Evolutionary conservation across 1,140 invertebrate genomes (phyloP).

Genomic region (Pogonus chalceus): DNA sequence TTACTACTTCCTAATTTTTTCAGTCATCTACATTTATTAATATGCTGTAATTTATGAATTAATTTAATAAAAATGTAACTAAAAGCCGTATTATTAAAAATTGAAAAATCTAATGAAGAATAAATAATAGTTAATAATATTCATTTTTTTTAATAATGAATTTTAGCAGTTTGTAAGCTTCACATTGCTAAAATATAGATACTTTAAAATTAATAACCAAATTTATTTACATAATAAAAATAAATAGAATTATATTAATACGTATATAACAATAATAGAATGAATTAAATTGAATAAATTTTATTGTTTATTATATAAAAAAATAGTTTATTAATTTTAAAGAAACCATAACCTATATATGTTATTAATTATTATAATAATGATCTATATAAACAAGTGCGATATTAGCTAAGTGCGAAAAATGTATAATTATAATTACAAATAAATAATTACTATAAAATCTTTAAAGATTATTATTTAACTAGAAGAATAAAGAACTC

Average conservation of each 20-base stretch:
- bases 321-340: too few species aligned
- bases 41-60: not conserved
- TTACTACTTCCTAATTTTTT: not conserved
- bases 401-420: conserved; percentile 1
- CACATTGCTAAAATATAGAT: not conserved
- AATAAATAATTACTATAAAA: not conserved
- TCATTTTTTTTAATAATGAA: not conserved
- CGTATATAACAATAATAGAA: too few species aligned
- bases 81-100: not conserved
- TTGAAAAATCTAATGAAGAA: not conserved
- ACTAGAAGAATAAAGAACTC: conserved; percentile 7
- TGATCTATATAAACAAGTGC: conserved; percentile 1
- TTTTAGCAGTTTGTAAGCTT: not conserved
- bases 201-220: not conserved
- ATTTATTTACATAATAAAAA: too few species aligned
- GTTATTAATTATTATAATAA: too few species aligned
- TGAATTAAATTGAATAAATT: not conserved
- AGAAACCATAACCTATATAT: too few species aligned
- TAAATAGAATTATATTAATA: too few species aligned
- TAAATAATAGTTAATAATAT: not conserved
- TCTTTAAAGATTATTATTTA: conserved; percentile 7
- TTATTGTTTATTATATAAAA: too few species aligned
- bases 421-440: not conserved
- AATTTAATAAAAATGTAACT: not conserved
- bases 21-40: conserved; percentile 1